Base-by-base conservation (phyloP, 2,888 invertebrate species). In the Dicyrtoma fusca region DNA sequence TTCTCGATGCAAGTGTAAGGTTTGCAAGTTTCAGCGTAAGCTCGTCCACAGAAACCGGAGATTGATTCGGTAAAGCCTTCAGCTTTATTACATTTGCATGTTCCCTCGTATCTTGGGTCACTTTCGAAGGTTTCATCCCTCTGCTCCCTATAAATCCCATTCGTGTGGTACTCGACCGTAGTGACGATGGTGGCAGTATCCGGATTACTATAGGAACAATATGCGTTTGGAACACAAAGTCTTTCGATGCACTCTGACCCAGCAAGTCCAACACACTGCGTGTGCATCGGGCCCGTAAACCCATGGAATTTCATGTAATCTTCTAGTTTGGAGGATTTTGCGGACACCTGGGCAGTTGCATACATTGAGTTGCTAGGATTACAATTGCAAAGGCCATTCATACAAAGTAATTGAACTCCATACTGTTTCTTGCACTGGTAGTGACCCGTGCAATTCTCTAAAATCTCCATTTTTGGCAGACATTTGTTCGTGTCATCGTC, bases 261-360 rank as follows among this genome's bases (percentile, higher is more conserved):
- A n/a, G 59, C 59, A 23, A 59, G 25, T 14, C 59, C 59, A 14
- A 59, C 2, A 14, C 59, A 59, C 34, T 59, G 25, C 4, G 14
- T 59, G n/a, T 49, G 19, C n/a, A n/a, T n/a, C 5, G 13, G n/a
- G 13, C 51, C 51, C 1, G 51, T 25, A 25, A 68, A 57, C 0
- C 55, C 47, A 45, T 42, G 57, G 68, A 57, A 47, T n/a, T 57
- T 45, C 8, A 47, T 47, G 11, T 42, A 23, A n/a, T 57, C 59
- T 8, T 42, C 57, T 47, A 47, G 19, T n/a, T 44, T 23, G 11
- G 57, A 11, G 6, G 57, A 42, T 4, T 42, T 45, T 8, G 14
- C n/a, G 1, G 34, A 47, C 0, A 25, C 57, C 5, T 26, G 13
- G 1, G 59, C 53, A 26, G 59, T 26, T 10, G n/a, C 59, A 26